Evolutionary conservation across 2,113 vertebrate genomes (phyloP), one percentile per base, ranked within the genome.

Genomic region (Macrotus californicus): DNA sequence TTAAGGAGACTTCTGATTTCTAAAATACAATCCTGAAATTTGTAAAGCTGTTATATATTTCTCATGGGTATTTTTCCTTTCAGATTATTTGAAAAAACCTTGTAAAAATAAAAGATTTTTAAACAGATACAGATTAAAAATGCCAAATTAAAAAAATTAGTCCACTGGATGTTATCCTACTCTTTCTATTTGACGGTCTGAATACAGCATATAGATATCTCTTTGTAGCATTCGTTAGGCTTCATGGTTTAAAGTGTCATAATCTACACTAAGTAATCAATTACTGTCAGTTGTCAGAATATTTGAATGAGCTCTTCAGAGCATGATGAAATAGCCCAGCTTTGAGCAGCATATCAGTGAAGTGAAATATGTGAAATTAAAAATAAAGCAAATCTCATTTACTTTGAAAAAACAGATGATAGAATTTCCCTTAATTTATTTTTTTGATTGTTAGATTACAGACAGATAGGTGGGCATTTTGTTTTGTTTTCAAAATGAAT

Each of bases 271-370:
- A 95, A 96, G 96, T 96, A 91, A 92, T 97, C 22, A 54, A 96
- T 97, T 96, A 83, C 85, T 97, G 67, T 95, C 83, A 96, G 87
- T 97, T 95, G 93, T 97, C 94, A 96, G 48, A 86, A 79, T 95
- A 89, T 92, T 97, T 91, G 89, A 96, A 24, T 97, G 95, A 91
- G 89, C 29, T 90, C 85, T 43, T 79, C 80, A 59, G 75, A 69
- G 80, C 87, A 91, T 89, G 34, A 61, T 84, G 91, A 97, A 72
- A 80, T 73, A 81, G 12, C 54, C 66, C 89, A 96, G 73, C 70
- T 97, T 91, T 85, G 48, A 84, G 80, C 31, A 96, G 48, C 69
- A 10, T 75, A 3, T 87, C 70, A 52, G 2, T 46, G 5, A 69
- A 91, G 21, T n/a, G 6, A 39, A 90, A 88, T 15, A 26, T 29